Evolutionary conservation across 1,140 invertebrate genomes (phyloP).

Genomic region (Pseudomyrmex flavicornis): DNA sequence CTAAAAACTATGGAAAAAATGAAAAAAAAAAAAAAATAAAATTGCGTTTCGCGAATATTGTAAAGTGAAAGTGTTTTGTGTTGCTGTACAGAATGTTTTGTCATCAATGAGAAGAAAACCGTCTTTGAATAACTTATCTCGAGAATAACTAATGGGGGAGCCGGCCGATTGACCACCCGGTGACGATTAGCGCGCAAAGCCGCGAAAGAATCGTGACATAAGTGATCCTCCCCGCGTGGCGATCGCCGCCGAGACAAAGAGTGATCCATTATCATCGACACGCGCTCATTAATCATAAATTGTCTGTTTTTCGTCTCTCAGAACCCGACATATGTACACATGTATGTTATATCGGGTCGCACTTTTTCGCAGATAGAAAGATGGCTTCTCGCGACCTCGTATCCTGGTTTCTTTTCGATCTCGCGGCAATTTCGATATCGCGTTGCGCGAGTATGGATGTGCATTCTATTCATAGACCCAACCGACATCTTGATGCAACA

Average conservation of each 20-base stretch:
- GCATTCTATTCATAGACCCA: background rate
- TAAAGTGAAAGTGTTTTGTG: background rate
- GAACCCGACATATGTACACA: background rate
- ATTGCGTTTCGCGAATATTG: conserved; percentile 20
- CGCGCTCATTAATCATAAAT: no score
- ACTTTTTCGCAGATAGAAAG: conserved; percentile 56
- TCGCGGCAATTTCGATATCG: conserved; percentile 62
- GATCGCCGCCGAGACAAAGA: conserved; percentile 25
- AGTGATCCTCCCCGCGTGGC: conserved; percentile 3
- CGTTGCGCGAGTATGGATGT: conserved; percentile 14
- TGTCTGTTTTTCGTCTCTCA: conserved; percentile 54
- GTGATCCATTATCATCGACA: conserved; percentile 11
- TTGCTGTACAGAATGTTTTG: background rate
- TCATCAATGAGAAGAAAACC: conserved; percentile 13
- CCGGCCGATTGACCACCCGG: background rate
- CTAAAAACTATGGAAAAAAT: background rate
- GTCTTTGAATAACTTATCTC: conserved; percentile 2
- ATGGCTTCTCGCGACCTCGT: conserved; percentile 66
- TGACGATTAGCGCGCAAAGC: conserved; percentile 3
- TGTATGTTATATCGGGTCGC: conserved; percentile 7
- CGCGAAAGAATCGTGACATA: conserved; percentile 6
- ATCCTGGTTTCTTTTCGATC: conserved; percentile 70
- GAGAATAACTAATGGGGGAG: background rate
- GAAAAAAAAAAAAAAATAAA: background rate
- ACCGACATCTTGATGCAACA: background rate